Evolutionary conservation across 2,888 invertebrate species (phyloP), one percentile per base, ranked within the genome.

Genomic region (Leptothorax acervorum): DNA sequence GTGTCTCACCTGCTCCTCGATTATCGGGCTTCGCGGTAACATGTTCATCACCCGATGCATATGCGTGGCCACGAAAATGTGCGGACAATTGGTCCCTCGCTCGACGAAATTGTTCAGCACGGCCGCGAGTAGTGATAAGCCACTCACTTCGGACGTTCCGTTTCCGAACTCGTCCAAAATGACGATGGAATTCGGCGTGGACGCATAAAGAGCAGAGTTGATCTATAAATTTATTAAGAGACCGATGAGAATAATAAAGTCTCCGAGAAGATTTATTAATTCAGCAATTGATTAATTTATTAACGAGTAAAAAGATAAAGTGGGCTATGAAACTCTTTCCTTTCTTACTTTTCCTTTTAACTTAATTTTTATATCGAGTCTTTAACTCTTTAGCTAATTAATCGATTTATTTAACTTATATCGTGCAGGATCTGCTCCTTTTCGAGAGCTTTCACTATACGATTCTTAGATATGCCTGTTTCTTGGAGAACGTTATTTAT

Each of bases 81-180:
- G 97, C 0, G 98, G 98, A 91, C 97, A 97, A 12, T 94, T 88
- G 3, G 93, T 88, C 0, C 93, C 96, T 82, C 96, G 95, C 75
- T 95, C 95, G 66, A 97, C 94, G 95, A 98, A 97, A 90, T 97
- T 95, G 89, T 96, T 96, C 70, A 98, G 94, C 57, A 96, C 96
- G 0, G 97, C 96, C 0, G 96, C 96, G 31, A 98, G 95, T 51
- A 99, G 94, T 0, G 97, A 96, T 57, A 97, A 94, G 0, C 98
- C 98, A 95, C 98, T 98, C 3, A 96, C 95, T 93, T 97, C 96
- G 1, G 96, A 95, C 1, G 99, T 98, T 85, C 98, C 98, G 94
- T 97, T 97, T 4, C 98, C 99, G 95, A 99, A 98, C 95, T 99
- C 99, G 95, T 99, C 99, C 55, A 99, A 95, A 48, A 99, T 95